Evolutionary conservation across 2,888 invertebrate species (phyloP).

Genomic region (Conchocele bisecta): DNA sequence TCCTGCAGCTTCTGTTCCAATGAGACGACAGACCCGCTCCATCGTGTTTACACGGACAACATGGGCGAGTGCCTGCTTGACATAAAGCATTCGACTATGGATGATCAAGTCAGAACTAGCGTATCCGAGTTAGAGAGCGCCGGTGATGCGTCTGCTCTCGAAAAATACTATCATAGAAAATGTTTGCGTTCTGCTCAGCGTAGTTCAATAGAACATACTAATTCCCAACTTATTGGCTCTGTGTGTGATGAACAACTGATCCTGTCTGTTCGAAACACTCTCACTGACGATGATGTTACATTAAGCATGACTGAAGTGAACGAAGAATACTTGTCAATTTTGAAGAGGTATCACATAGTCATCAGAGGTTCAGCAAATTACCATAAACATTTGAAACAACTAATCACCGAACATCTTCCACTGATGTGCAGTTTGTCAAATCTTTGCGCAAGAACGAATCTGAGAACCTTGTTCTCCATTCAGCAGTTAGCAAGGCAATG

Average conservation of each 20-base stretch:
- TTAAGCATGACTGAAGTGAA: conserved; percentile 11
- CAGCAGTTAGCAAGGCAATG: conserved; percentile 6
- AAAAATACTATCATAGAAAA: conserved; percentile 1
- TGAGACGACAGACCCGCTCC: no score
- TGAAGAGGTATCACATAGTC: not conserved
- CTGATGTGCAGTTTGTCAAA: conserved; percentile 4
- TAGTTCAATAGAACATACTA: not conserved
- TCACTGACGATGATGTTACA: conserved; percentile 12
- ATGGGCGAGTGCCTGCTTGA: no score
- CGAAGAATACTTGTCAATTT: conserved; percentile 3
- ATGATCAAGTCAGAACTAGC: no score
- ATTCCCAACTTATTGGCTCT: not conserved
- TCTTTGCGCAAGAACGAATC: conserved; percentile 1
- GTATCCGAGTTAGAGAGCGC: no score
- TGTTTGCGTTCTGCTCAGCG: conserved; percentile 1
- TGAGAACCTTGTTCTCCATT: not conserved
- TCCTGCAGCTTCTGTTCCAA: no score
- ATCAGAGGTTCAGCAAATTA: not conserved
- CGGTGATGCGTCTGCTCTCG: no score
- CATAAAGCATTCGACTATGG: no score
- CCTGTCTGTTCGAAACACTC: not conserved
- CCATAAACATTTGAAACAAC: not conserved
- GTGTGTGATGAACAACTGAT: conserved; percentile 1
- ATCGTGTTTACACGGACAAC: no score
- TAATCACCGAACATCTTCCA: conserved; percentile 8